phyloP scores from a whole-genome alignment of 2,888 invertebrate genomes.

The Dicyrtoma fusca region DNA sequence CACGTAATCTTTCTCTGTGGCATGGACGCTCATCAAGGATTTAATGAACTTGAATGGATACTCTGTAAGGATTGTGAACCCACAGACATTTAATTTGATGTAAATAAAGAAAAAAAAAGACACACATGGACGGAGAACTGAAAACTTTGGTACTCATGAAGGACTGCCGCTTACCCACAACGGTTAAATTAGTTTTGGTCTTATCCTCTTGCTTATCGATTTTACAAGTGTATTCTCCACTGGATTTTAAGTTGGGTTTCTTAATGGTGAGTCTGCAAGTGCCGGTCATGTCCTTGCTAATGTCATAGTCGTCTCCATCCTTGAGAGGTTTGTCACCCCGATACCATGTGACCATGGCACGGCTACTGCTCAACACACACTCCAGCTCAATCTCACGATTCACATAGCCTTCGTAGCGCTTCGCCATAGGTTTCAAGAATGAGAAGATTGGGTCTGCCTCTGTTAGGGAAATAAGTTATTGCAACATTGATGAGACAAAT shows the following conservation, averaged over 20 bases:
- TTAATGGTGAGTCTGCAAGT: constrained; percentile 86
- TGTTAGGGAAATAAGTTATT: no score
- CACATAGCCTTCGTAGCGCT: constrained; percentile 85
- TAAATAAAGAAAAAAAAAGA: background rate
- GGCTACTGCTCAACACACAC: constrained; percentile 89
- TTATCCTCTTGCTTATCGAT: constrained; percentile 87
- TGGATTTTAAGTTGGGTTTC: constrained; percentile 78
- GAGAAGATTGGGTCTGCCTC: constrained; percentile 93
- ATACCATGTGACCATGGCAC: constrained; percentile 94
- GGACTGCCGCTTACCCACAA: constrained; percentile 77
- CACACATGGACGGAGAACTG: no score
- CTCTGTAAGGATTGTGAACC: constrained; percentile 66
- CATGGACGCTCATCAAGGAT: constrained; percentile 89
- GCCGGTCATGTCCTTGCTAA: constrained; percentile 91
- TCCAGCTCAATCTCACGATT: constrained; percentile 88
- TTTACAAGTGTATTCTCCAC: constrained; percentile 85
- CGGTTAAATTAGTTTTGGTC: constrained; percentile 78
- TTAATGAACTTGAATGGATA: constrained; percentile 93
- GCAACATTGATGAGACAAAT: no score
- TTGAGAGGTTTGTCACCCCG: constrained; percentile 76
- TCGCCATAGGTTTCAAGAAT: constrained; percentile 88
- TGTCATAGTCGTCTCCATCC: constrained; percentile 80
- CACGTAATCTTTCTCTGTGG: constrained; percentile 90
- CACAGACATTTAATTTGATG: background rate
- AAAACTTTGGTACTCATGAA: no score